These are phyloP conservation scores for Anhinga anhinga DNA, from an alignment of 2,113 vertebrate genomes.

Conservation along the genomic window DNA sequence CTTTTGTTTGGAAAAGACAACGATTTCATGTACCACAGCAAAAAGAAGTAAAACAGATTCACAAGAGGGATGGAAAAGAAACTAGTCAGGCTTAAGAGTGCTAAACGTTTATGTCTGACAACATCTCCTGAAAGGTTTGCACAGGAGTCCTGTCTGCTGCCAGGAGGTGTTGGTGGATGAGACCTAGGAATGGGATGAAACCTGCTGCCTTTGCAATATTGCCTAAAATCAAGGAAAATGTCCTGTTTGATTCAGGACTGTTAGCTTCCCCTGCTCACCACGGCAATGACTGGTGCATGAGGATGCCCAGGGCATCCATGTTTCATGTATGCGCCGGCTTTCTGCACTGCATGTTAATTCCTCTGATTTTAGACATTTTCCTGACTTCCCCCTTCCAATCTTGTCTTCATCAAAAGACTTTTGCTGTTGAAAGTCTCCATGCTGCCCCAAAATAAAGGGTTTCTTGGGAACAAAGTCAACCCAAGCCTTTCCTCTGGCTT, in stretches of 20 bases:
- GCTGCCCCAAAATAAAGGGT: not conserved
- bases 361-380: not conserved
- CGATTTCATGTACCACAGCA: not conserved
- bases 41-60: not conserved
- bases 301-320: not conserved
- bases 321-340: not conserved
- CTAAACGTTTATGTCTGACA: not conserved
- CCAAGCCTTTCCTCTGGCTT: not conserved
- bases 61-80: accelerated
- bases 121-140: not conserved
- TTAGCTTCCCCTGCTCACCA: not conserved
- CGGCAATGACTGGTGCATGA: not conserved
- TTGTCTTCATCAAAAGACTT: not conserved
- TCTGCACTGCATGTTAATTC: not conserved
- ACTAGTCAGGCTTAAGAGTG: not conserved
- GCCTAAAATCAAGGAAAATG: not conserved
- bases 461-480: not conserved
- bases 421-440: not conserved
- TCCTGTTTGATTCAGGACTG: not conserved
- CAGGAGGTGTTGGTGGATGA: not conserved
- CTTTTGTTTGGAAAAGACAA: not conserved
- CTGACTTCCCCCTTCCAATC: not conserved
- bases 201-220: not conserved
- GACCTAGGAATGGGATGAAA: not conserved
- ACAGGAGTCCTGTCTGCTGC: accelerated